These are phyloP conservation scores for Cyanoliseus patagonus DNA, from an alignment of 2,113 vertebrate genomes.

Conservation along the genomic window DNA sequence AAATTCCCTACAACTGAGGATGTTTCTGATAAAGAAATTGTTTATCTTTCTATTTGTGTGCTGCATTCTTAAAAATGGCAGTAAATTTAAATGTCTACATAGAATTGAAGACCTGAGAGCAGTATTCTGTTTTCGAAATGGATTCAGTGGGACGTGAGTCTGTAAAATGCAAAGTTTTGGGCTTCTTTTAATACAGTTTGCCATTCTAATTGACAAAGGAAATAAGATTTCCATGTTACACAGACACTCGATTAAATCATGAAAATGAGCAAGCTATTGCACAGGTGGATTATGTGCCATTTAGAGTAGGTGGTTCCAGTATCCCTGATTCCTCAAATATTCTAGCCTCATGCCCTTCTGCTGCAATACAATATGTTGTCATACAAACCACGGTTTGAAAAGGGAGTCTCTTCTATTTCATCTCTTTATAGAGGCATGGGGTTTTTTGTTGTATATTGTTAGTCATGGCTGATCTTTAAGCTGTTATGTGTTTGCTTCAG, in stretches of 20 bases:
- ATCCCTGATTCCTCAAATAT: neutral
- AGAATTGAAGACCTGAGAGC: neutral
- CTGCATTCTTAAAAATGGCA: neutral
- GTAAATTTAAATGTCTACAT: neutral
- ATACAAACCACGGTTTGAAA: neutral
- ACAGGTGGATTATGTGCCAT: neutral
- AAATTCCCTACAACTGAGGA: neutral
- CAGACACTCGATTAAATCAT: neutral
- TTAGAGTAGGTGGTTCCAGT: neutral
- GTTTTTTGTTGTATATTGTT: neutral
- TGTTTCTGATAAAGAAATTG: neutral
- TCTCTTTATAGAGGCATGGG: neutral
- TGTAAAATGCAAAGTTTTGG: neutral
- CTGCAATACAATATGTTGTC: neutral
- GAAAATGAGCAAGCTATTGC: neutral
- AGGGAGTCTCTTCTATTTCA: neutral
- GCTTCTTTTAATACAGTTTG: neutral
- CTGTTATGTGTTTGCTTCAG: neutral
- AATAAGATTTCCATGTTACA: neutral
- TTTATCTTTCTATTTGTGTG: neutral
- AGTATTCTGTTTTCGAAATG: neutral
- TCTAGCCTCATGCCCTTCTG: neutral
- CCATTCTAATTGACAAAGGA: neutral
- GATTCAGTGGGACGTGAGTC: neutral
- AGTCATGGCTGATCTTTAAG: neutral